Conservation (phyloP, 2,888 invertebrate species). For the Thalpophila matura region DNA sequence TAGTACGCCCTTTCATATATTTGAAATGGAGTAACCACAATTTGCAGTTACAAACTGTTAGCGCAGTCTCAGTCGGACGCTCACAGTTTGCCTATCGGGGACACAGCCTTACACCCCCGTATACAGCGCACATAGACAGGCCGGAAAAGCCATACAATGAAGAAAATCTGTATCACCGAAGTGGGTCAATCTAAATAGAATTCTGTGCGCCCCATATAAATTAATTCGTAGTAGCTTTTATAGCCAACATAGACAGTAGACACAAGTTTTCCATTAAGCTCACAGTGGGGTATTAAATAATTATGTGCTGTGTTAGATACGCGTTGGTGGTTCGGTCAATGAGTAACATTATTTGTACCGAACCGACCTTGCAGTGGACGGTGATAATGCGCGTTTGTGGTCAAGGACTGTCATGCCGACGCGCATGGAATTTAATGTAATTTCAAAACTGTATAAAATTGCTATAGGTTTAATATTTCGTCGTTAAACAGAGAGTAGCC, state of each 20-base stretch:
- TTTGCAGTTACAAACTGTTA: too few species aligned
- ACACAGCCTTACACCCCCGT: too few species aligned
- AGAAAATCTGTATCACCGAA: slow-evolving; percentile 16
- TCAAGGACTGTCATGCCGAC: slow-evolving; percentile 33
- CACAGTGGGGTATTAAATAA: slow-evolving; percentile 23
- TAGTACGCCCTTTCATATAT: too few species aligned
- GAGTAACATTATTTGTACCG: slow-evolving; percentile 3
- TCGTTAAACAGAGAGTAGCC: not conserved
- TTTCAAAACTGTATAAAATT: slow-evolving; percentile 2
- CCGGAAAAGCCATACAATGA: not conserved
- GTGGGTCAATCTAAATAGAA: slow-evolving; percentile 23
- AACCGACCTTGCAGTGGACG: slow-evolving; percentile 35
- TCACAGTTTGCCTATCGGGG: too few species aligned
- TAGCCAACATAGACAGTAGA: slow-evolving; percentile 8
- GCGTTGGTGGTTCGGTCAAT: slow-evolving; percentile 17
- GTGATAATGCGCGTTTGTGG: slow-evolving; percentile 26
- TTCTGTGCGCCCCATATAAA: slow-evolving; percentile 20
- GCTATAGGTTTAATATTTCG: not conserved
- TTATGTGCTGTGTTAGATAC: not conserved
- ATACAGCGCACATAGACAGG: not conserved
- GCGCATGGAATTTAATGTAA: slow-evolving; percentile 4
- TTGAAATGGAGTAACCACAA: too few species aligned
- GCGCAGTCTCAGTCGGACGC: too few species aligned
- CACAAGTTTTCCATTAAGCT: slow-evolving; percentile 21
- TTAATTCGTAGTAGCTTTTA: slow-evolving; percentile 11